These are phyloP conservation scores for Dilophus febrilis DNA, from an alignment of 2,888 invertebrate genomes.

Conservation along the genomic window DNA sequence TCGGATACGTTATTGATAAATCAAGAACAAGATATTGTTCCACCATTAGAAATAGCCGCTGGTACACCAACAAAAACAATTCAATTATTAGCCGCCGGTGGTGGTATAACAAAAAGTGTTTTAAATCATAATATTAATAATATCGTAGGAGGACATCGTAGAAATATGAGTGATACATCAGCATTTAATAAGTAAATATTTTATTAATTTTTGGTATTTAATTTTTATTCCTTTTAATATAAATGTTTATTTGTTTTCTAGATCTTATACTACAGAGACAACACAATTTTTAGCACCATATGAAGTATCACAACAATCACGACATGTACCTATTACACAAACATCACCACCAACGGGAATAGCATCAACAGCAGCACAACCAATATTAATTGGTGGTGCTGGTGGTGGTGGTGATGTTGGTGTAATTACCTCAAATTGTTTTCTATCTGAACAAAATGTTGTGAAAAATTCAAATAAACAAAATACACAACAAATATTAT, in stretches of 20 bases:
- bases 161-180: conserved; percentile 72
- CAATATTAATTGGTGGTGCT: too few relatives aligned
- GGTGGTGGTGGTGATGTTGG: conserved; percentile 1
- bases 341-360: conserved; percentile 10
- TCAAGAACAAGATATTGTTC: conserved; percentile 11
- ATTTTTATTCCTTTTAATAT: conserved; percentile 10
- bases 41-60: conserved; percentile 7
- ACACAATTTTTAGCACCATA: conserved; percentile 57
- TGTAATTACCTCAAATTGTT: background rate
- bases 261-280: conserved; percentile 56
- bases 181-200: conserved; percentile 56
- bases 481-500: background rate
- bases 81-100: conserved; percentile 21
- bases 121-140: too few relatives aligned
- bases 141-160: conserved; percentile 46
- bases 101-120: conserved; percentile 18
- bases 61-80: conserved; percentile 21
- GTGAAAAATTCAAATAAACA: conserved; percentile 6
- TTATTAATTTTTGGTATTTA: conserved; percentile 7
- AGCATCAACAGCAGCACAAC: conserved; percentile 7
- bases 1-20: conserved; percentile 8
- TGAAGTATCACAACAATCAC: conserved; percentile 45
- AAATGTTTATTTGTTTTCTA: conserved; percentile 21
- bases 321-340: conserved; percentile 9
- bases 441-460: conserved; percentile 9